phyloP scores from a whole-genome alignment of 2,888 invertebrate genomes.

The Tenthredo livida region DNA sequence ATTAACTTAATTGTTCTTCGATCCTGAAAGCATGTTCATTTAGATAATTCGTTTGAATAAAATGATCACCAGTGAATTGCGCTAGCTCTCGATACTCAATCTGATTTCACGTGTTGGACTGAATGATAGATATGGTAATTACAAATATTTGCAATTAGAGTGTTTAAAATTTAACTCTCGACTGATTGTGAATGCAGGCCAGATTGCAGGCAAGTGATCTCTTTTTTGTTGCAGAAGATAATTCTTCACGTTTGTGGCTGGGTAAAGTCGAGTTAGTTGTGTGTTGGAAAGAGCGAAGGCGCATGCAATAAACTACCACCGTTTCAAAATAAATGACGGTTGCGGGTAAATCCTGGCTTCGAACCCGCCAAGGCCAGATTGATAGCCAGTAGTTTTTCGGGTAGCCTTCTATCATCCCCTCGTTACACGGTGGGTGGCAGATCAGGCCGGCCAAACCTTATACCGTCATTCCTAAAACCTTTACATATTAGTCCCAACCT shows the following conservation, averaged over 20 bases:
- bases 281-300: constrained; percentile 23
- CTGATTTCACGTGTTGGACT: neutral
- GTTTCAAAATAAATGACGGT: constrained; percentile 55
- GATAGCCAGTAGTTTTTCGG: constrained; percentile 54
- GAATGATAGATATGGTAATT: neutral
- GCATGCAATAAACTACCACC: constrained; percentile 44
- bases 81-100: neutral
- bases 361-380: constrained; percentile 54
- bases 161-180: neutral
- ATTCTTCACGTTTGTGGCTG: constrained; percentile 14
- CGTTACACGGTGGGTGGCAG: constrained; percentile 42
- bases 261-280: neutral
- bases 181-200: neutral
- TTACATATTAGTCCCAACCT: constrained; percentile 39
- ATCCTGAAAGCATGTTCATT: neutral
- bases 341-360: constrained; percentile 55
- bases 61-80: neutral
- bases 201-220: neutral
- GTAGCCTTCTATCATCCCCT: constrained; percentile 52
- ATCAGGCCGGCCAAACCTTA: constrained; percentile 18
- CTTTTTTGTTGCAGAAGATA: neutral
- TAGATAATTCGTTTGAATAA: neutral
- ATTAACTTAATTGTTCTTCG: neutral
- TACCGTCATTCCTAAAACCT: constrained; percentile 45
- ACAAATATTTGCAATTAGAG: neutral